Base-by-base conservation (phyloP, 1,140 invertebrate species). In the Coelopa frigida region DNA sequence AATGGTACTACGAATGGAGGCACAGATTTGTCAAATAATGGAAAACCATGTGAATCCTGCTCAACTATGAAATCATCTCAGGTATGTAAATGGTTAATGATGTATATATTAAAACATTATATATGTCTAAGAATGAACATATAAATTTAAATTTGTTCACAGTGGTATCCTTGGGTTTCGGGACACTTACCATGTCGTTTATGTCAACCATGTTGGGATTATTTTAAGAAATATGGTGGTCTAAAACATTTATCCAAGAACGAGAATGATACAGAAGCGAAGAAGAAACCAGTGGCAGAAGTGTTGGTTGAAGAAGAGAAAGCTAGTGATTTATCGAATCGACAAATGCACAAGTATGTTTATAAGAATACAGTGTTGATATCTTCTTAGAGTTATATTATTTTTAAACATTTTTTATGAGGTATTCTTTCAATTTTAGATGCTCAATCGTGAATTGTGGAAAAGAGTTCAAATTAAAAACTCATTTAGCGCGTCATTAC, bases 221-320 rank as follows among this genome's bases (percentile, higher is more conserved):
- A 97, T 70, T 99, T 94, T 93, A 98, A 98, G 71, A 96, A 97
- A 68, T 96, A 95, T 72, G 95, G 94, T 44, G 95, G 94, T 53
- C 79, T 98, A 14, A 96, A 95, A 73, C 70, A 72, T 42, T 77
- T 78, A 7, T 54, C 56, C 26, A 75, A 77, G 5, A 71, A 76
- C 27, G 75, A 77, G 33, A 75, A 76, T 20, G 77, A 77, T 15
- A 78, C 80, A 52, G 71, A 71, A 51, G 73, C 73, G 17, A 74
- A 76, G 3, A 72, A 77, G 35, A 75, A 77, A 32, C 76, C 78
- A 20, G 77, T 78, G 14, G 79, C 80, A 51, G 71, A 71, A 52
- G 72, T 73, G 12, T 55, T 55, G 46, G 55, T 63, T 33, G 74
- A 75, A 45, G 75, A 76, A 35, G 73, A 66, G 10, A 68, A 68